Percentiles rank a stretch among this genome's conserved stretches.
phyloP scores from a whole-genome alignment of 2,888 invertebrate species.

The Stramonita haemastoma region DNA sequence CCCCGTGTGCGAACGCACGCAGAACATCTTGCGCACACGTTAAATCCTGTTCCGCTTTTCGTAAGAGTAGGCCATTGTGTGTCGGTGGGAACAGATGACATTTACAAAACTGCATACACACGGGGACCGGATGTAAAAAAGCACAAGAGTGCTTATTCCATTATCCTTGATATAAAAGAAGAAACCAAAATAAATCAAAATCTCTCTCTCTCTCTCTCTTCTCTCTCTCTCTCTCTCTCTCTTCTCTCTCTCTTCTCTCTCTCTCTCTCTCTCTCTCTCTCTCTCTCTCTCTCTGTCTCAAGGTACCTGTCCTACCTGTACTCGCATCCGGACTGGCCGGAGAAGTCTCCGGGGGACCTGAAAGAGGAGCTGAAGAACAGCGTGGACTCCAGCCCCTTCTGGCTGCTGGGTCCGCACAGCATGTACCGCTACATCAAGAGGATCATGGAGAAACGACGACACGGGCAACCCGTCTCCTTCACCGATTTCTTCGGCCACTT shows the following conservation, averaged over 20 bases:
- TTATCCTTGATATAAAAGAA: too few relatives aligned
- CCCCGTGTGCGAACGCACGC: too few relatives aligned
- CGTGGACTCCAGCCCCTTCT: conserved; percentile 74
- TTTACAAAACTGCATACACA: too few relatives aligned
- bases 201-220: neutral
- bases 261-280: neutral
- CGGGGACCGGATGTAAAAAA: too few relatives aligned
- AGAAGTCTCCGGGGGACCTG: conserved; percentile 71
- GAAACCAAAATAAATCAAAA: too few relatives aligned
- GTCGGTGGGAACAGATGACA: too few relatives aligned
- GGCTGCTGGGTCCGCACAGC: conserved; percentile 70
- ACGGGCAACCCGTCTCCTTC: conserved; percentile 78
- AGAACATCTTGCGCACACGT: too few relatives aligned
- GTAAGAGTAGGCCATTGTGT: too few relatives aligned
- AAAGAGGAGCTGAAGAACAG: conserved; percentile 73
- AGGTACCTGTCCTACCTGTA: conserved; percentile 78
- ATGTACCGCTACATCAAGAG: conserved; percentile 69
- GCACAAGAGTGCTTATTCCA: too few relatives aligned
- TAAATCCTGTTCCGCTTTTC: too few relatives aligned
- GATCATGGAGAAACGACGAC: conserved; percentile 74
- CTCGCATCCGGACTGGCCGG: conserved; percentile 77
- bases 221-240: neutral
- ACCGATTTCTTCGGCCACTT: conserved; percentile 79
- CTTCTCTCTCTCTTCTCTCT: neutral
- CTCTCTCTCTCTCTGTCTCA: neutral